phyloP scores from a whole-genome alignment of 1,140 invertebrate genomes.

The Cryptotermes secundus region DNA sequence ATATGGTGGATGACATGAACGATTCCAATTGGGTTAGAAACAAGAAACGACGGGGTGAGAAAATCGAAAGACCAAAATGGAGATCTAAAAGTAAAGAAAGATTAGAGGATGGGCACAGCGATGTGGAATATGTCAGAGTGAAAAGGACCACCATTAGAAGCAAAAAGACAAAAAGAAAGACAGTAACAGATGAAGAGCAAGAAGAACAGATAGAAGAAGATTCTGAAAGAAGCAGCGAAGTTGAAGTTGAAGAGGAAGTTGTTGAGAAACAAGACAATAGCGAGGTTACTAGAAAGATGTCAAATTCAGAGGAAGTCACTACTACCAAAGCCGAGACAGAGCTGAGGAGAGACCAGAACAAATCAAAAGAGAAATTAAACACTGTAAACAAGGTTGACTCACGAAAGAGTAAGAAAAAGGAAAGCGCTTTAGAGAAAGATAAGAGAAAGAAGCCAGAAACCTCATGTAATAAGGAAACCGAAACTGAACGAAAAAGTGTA shows the following conservation, averaged over 20 bases:
- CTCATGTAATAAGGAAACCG: neutral
- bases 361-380: neutral
- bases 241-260: neutral
- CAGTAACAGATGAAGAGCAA: constrained; percentile 13
- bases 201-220: neutral
- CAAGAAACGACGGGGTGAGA: neutral
- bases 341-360: neutral
- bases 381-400: neutral
- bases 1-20: neutral
- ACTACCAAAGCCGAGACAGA: neutral
- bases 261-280: neutral
- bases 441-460: neutral
- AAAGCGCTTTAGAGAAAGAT: neutral
- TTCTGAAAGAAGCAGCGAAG: neutral
- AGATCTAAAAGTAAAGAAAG: neutral
- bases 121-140: neutral
- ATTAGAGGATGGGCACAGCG: neutral
- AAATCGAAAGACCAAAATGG: neutral
- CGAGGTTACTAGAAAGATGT: no score
- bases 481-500: neutral
- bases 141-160: constrained; percentile 20
- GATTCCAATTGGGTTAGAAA: neutral
- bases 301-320: no score
- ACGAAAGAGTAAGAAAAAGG: constrained; percentile 12
- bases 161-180: constrained; percentile 22